Base-by-base conservation (phyloP, 2,113 vertebrate species). In the Cavia aperea region DNA sequence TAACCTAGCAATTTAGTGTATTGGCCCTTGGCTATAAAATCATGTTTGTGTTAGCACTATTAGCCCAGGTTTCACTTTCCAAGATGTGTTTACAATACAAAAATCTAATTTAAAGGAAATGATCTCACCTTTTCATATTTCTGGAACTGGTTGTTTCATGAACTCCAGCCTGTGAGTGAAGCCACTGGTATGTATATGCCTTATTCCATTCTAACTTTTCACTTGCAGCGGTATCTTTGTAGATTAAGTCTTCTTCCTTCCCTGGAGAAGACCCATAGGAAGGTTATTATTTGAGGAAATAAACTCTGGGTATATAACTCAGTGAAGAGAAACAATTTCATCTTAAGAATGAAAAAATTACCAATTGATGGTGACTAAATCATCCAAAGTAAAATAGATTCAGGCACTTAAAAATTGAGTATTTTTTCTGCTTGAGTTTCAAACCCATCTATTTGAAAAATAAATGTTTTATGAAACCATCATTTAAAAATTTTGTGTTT, bases 71-170 rank as follows among this genome's bases (percentile, higher is more conserved):
- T 97, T 97, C 94, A 97, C 43, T 96, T 97, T 97, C 96, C 96
- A 97, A 97, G 94, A 94, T 85, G 77, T 95, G 91, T 96, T 94
- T 93, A 92, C 95, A 96, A 93, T 91, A 36, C 75, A 96, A 90
- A 97, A 94, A 97, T 94, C 89, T 97, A 97, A 98, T 96, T 97
- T 96, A 96, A 97, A 94, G 91, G 56, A 90, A 89, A 95, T 97
- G 96, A 97, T 81, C 98, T 98, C 97, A 99, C 99, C 98, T 97
- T 96, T 97, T 97, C 1, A 65, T 89, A 95, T 94, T 96, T 96
- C 95, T 95, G 93, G 97, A 97, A 94, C 83, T 95, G 43, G 93
- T 65, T 96, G 94, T 87, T 97, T 97, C 97, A 95, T 96, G 95
- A 95, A 97, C 93, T 85, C 95, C 96, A 95, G 97, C 84, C 89